Base-by-base conservation (phyloP, 2,888 invertebrate species). In the Drosophila rubida region DNA sequence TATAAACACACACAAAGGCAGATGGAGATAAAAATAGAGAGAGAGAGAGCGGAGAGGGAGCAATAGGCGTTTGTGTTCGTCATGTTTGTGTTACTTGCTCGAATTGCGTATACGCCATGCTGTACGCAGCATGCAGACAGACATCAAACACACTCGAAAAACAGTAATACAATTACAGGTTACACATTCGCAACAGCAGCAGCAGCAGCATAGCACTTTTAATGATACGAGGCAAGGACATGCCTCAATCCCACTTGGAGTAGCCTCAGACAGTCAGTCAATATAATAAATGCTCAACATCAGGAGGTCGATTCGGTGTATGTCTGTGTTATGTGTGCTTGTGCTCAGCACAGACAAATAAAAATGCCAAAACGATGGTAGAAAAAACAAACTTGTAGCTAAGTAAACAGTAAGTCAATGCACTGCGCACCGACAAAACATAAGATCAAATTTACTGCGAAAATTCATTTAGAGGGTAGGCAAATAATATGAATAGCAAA, bases 201-300 rank as follows among this genome's bases (percentile, higher is more conserved):
- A 19, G 19, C n/a, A 5, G 9, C 11, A 22, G 25, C 14, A 25
- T 23, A 44, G 30, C 49, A 59, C 57, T 62, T 54, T 63, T 60
- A 55, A 62, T 44, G 70, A 60, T 45, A 27, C 23, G 23, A 46
- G n/a, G 39, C 2, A 4, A 30, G 37, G 11, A 7, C 13, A 22
- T 45, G 45, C 22, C 49, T 30, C 30, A 16, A 19, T 13, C 3
- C 22, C 9, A 11, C 11, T 46, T 30, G 16, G 27, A 46, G 14
- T 11, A 30, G 16, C 63, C 87, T 80, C 85, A 87, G 82, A 85
- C 82, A 87, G 70, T 70, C 67, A 69, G 80, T 85, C 86, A 87
- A 82, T 69, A 79, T 30, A 69, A 48, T 60, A 67, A 75, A 63
- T 63, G 45, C 30, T 48, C n/a, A 32, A n/a, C 32, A 32, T n/a